Evolutionary conservation across 1,140 invertebrate genomes (phyloP), one percentile per base, ranked within the genome.

Genomic region (Brachionus koreanus): DNA sequence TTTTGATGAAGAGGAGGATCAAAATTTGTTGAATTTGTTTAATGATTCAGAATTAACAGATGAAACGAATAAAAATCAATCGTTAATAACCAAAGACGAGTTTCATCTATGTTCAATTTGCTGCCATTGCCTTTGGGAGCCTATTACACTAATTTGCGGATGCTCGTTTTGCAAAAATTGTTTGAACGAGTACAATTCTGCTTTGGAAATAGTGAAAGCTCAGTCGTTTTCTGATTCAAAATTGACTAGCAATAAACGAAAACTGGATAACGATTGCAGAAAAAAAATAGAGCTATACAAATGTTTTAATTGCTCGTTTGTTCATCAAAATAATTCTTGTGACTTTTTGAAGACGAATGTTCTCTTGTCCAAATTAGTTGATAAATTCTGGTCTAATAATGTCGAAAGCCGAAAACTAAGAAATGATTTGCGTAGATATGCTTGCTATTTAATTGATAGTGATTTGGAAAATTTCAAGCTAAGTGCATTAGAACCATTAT

Each of bases 151-250:
- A 10, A 16, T 79, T 42, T 79, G 76, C 25, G 76, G 76, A 42
- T 79, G 76, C 33, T 79, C 76, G 23, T 79, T 61, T 65, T 79
- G 76, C 25, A 79, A 79, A 61, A 61, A 19, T 25, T 79, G 76
- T 23, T 65, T 79, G 25, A 79, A 39, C 39, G 76, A 79, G 49
- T 79, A 79, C 39, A 79, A 79, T 61, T 16, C 35, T 0, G 33
- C 49, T 29, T n/a, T 61, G 49, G 76, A 57, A 61, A 61, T 9
- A 19, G 5, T 7, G 0, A 57, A 49, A 49, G n/a, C 19, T 12
- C 13, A 33, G 19, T 37, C 12, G 12, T 5, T 23, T 23, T 33
- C 46, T 23, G 19, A 25, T 16, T 23, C 13, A 5, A n/a, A 29
- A 29, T 23, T 7, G 3, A 7, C 16, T 29, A 74, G 39, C 23